Conservation (phyloP, 2,797 vertebrate species). For the Girardinus metallicus region DNA sequence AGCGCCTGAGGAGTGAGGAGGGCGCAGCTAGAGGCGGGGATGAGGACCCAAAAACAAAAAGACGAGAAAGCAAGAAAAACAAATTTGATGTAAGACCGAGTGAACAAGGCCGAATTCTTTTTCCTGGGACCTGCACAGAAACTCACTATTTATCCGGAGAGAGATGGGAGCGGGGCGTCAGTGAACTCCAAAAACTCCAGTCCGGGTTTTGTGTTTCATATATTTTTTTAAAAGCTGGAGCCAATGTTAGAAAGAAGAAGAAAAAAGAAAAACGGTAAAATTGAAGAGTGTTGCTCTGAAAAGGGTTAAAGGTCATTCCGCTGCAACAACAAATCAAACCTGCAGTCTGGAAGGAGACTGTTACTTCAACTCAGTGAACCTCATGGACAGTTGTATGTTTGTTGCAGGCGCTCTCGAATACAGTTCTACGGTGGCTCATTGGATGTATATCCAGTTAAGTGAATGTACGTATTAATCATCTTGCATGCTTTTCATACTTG, state of each 20-base stretch:
- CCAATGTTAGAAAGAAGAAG: not conserved
- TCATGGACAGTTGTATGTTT: slow-evolving; percentile 7
- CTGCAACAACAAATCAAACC: slow-evolving; percentile 35
- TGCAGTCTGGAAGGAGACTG: slow-evolving; percentile 34
- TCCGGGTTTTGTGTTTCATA: not conserved
- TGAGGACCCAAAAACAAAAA: not conserved
- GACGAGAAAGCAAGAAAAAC: not conserved
- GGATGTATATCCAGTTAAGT: slow-evolving; percentile 26
- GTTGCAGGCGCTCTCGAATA: not conserved
- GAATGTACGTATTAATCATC: slow-evolving; percentile 26
- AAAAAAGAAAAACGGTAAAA: not conserved
- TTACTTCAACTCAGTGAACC: slow-evolving; percentile 19
- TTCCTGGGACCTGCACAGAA: slow-evolving; percentile 18
- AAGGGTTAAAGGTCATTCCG: slow-evolving; percentile 14
- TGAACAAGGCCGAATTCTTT: slow-evolving; percentile 16
- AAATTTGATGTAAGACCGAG: slow-evolving; percentile 15
- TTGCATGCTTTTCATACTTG: slow-evolving; percentile 28
- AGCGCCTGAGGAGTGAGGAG: slow-evolving; percentile 77
- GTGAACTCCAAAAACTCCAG: slow-evolving; percentile 5
- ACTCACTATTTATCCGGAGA: not conserved
- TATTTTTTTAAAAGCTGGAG: not conserved
- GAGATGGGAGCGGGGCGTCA: not conserved
- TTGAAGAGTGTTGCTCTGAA: not conserved
- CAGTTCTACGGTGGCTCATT: not conserved
- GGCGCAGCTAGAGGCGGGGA: not conserved